Evolutionary conservation across 1,140 invertebrate species (phyloP), one percentile per base, ranked within the genome.

Genomic region (Scaptomyza graminum): DNA sequence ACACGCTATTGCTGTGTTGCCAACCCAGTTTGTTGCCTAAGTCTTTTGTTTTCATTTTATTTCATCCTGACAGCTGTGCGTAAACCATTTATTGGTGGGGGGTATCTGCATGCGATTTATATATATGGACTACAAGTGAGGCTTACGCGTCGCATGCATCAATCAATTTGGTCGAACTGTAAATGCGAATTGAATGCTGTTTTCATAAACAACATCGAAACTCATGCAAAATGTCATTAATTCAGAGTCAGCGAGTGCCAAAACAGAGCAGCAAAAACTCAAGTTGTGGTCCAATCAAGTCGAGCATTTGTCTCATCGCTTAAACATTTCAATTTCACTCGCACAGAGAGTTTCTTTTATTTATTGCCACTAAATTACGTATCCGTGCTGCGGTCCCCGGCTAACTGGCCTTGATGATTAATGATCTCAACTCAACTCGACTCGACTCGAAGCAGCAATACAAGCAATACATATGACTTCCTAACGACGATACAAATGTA

Each of bases 291-390:
- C 66, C 61, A 88, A 87, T 88, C 80, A 84, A 84, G 81, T 84
- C 72, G 82, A 75, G 75, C 75, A 87, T 87, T 87, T 87, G 82
- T 87, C 82, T 87, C 82, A 88, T 87, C 78, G 82, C 82, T 80
- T 82, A 83, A 87, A 87, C 82, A 87, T 87, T 87, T 87, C 83
- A 88, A 88, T 88, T 88, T 88, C 83, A 77, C 83, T 88, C 64
- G 79, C 51, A 13, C 8, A 59, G 28, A 44, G 43, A 55, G 70
- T 85, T 82, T 82, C 82, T 79, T 87, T 88, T 88, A 89, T 88
- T 88, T 88, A 88, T 88, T 68, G 83, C 84, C 77, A 79, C 71
- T 88, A 88, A 88, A 88, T 88, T 88, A 88, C 83, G 83, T 83
- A 83, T 88, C 74, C 83, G 72, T 73, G 60, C 79, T 59, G 66